Percentiles rank a stretch among this genome's conserved stretches.
phyloP scores from a whole-genome alignment of 2,113 vertebrate genomes.

The Clarias batrachus region DNA sequence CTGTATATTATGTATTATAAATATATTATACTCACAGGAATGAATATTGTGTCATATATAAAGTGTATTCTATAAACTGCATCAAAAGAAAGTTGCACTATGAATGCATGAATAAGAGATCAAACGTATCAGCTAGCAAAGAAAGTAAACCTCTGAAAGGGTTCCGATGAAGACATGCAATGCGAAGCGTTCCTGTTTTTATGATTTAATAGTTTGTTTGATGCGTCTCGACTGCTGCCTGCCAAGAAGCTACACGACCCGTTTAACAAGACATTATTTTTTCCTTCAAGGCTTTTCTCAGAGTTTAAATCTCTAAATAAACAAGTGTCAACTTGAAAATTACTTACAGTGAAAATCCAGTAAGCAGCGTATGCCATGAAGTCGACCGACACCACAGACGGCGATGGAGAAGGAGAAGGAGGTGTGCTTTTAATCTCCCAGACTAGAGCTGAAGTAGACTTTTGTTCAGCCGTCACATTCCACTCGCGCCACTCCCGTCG shows the following conservation, averaged over 20 bases:
- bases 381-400: background rate
- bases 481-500: conserved; percentile 40
- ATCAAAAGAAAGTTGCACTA: background rate
- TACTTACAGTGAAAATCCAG: conserved; percentile 67
- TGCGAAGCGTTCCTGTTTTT: background rate
- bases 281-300: background rate
- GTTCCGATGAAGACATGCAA: background rate
- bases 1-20: no score
- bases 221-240: background rate
- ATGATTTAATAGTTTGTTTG: background rate
- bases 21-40: background rate
- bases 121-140: background rate
- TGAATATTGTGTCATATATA: background rate
- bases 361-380: conserved; percentile 71
- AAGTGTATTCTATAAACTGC: background rate
- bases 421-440: background rate
- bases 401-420: background rate
- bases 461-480: background rate
- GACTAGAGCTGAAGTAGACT: background rate
- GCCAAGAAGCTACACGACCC: background rate
- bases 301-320: background rate
- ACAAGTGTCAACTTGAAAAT: background rate
- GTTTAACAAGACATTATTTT: background rate
- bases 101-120: background rate
- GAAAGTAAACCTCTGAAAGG: background rate